Base-by-base conservation (phyloP, 2,888 invertebrate species). In the Chaetogeoica ovagalla region DNA sequence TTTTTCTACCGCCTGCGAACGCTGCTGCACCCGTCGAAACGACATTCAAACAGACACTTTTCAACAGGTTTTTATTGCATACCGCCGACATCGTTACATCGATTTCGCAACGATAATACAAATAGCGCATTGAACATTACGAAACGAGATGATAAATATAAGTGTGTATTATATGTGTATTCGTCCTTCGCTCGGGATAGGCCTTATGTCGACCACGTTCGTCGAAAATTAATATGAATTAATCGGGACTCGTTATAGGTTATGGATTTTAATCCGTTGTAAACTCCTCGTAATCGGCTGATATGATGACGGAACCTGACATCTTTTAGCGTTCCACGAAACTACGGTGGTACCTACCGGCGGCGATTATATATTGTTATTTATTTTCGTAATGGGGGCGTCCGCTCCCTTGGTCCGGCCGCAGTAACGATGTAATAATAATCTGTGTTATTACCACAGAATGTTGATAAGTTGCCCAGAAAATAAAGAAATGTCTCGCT, bases 171-270 rank as follows among this genome's bases (percentile, higher is more conserved):
- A n/a, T n/a, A n/a, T n/a, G n/a, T n/a, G n/a, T n/a, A n/a, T n/a
- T n/a, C n/a, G n/a, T n/a, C n/a, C n/a, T n/a, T n/a, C n/a, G n/a
- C n/a, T n/a, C n/a, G 30, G 30, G 30, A 30, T 4, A 4, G 30
- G 30, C 30, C 30, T 30, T 30, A 2, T 30, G n/a, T n/a, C n/a
- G n/a, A n/a, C 7, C 37, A 37, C 37, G 17, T 17, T 9, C 21
- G 21, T 59, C 8, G 1, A 9, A 60, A 55, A 55, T 30, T 48
- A 48, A 48, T 55, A 69, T 4, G 19, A 39, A 55, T 37, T 43
- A 73, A 48, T 9, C 52, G 74, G 74, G 74, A 21, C 74, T 39
- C 21, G 30, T 55, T 65, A 65, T 74, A 74, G 74, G 74, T 74
- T 74, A 74, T 74, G 74, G 21, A 65, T 55, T n/a, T n/a, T 74